These are phyloP conservation scores for Scylla paramamosain DNA, from an alignment of 1,140 invertebrate genomes.

Conservation along the genomic window DNA sequence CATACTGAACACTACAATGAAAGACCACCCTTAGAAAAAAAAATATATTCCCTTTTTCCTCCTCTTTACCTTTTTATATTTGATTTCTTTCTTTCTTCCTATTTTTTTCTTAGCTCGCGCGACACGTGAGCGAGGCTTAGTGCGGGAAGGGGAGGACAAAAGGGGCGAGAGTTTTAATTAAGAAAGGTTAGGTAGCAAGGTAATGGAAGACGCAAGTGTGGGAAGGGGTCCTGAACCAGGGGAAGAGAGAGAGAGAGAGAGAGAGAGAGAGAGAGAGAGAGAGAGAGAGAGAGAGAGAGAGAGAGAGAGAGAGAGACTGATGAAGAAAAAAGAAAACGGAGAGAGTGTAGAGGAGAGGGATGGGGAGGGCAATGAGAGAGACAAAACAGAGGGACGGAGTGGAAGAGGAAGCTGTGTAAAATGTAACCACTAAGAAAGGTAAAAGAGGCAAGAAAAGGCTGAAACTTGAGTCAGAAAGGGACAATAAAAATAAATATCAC, in stretches of 20 bases:
- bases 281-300: too few relatives aligned
- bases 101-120: background rate
- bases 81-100: background rate
- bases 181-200: background rate
- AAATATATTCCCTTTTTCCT: too few relatives aligned
- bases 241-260: too few relatives aligned
- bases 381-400: too few relatives aligned
- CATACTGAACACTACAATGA: background rate
- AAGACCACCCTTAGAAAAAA: background rate
- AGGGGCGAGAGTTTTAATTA: background rate
- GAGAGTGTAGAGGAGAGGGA: background rate
- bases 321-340: background rate
- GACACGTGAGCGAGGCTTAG: background rate
- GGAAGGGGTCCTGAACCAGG: too few relatives aligned
- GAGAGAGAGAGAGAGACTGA: background rate
- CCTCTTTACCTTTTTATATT: too few relatives aligned
- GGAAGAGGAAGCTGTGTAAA: too few relatives aligned
- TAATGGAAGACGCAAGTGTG: too few relatives aligned
- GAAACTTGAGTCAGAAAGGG: too few relatives aligned
- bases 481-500: too few relatives aligned
- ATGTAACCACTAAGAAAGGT: too few relatives aligned
- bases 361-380: background rate
- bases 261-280: background rate
- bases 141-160: background rate
- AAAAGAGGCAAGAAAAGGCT: too few relatives aligned